phyloP scores from a whole-genome alignment of 1,140 invertebrate genomes.

The Leptinotarsa defecta region DNA sequence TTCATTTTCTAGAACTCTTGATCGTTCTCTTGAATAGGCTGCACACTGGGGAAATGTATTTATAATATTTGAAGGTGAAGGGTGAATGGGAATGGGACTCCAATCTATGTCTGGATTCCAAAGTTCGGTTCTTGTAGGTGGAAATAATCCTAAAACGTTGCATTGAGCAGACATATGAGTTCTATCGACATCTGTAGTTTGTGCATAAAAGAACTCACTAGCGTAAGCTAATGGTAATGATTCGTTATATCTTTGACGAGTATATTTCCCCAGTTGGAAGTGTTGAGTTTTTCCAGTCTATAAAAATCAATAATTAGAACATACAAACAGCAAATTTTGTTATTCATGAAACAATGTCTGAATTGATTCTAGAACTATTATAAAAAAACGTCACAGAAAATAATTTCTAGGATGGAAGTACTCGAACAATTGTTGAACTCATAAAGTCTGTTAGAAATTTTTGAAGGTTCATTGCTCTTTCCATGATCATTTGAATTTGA shows the following conservation, averaged over 20 bases:
- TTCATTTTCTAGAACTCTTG: background rate
- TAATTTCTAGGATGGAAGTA: too few relatives aligned
- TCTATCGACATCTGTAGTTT: constrained; percentile 76
- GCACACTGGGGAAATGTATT: background rate
- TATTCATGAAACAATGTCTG: too few relatives aligned
- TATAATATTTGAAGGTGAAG: background rate
- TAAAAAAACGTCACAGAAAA: too few relatives aligned
- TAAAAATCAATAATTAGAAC: too few relatives aligned
- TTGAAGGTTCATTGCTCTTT: too few relatives aligned
- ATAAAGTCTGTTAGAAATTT: too few relatives aligned
- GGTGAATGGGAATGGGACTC: constrained; percentile 84
- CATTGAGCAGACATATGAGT: constrained; percentile 84
- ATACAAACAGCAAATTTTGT: too few relatives aligned
- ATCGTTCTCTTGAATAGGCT: background rate
- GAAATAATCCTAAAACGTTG: constrained; percentile 80
- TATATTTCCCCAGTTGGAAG: constrained; percentile 73
- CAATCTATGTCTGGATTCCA: constrained; percentile 74
- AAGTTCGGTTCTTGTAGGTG: constrained; percentile 67
- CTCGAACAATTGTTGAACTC: too few relatives aligned
- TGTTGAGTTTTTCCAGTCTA: constrained; percentile 77
- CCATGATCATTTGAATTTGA: too few relatives aligned
- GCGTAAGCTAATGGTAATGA: constrained; percentile 66
- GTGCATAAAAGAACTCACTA: constrained; percentile 66
- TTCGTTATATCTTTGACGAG: constrained; percentile 69
- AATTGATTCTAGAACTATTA: too few relatives aligned